Evolutionary conservation across 2,797 vertebrate species (phyloP).

Genomic region (Halcyon badia): DNA sequence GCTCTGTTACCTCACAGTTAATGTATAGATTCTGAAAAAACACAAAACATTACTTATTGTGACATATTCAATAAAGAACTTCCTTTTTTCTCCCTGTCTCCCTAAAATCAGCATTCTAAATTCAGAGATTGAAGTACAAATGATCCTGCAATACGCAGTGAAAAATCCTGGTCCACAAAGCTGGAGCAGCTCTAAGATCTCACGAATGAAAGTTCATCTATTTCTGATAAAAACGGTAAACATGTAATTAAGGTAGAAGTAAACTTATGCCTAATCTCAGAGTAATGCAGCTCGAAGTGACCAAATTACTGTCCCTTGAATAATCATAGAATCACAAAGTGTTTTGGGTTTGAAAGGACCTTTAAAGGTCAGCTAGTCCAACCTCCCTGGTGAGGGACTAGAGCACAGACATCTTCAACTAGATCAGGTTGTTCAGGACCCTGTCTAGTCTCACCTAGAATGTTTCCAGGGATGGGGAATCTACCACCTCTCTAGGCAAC

Average conservation of each 20-base stretch:
- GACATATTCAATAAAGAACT: not conserved
- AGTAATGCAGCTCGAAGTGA: not conserved
- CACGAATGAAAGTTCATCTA: not conserved
- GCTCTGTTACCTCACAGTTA: not conserved
- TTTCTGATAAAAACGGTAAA: not conserved
- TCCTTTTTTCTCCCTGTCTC: not conserved
- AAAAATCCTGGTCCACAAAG: not conserved
- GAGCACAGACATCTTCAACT: not conserved
- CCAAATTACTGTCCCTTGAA: not conserved
- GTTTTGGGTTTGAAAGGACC: no score
- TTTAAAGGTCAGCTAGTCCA: not conserved
- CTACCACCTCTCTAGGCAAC: no score
- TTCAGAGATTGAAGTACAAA: fast-evolving
- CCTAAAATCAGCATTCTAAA: not conserved
- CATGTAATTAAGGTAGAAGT: not conserved
- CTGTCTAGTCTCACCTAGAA: no score
- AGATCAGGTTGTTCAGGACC: not conserved
- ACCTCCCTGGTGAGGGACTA: no score
- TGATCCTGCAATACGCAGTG: not conserved
- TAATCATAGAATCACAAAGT: no score
- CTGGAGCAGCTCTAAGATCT: not conserved
- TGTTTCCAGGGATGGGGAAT: no score
- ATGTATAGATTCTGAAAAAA: not conserved
- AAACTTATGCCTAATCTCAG: not conserved
- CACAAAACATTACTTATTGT: not conserved